Base-by-base conservation (phyloP, 2,888 invertebrate genomes). In the Nesidiocoris tenuis region DNA sequence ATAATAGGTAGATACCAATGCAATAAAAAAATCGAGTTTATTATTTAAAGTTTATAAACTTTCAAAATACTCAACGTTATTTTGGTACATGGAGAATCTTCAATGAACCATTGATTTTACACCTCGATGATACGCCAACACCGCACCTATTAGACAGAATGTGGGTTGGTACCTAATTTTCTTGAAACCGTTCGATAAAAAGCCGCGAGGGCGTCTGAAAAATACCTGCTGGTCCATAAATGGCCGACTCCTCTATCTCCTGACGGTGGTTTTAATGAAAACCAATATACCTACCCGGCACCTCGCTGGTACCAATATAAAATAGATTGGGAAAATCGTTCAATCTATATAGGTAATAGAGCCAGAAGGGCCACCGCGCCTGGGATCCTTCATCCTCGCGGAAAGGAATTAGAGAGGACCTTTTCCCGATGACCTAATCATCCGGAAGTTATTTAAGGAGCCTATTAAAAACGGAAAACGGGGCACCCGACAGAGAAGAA, bases 371-470 rank as follows among this genome's bases (percentile, higher is more conserved):
- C 39, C 12, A 39, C 39, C n/a, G n/a, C n/a, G n/a, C n/a, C n/a
- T 39, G 39, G 39, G 39, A 39, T 7, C 39, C 39, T 39, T 39
- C 39, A 39, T 39, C 3, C 39, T 12, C n/a, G n/a, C 39, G 39
- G 39, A 59, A 59, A n/a, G 59, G 19, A 59, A 59, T 59, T 59
- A 18, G 59, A 21, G 63, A 61, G 17, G 72, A 70, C 56, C 61
- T 23, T 61, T 63, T 72, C 61, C 61, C 61, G 72, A 72, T 72
- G 72, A 63, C 72, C 72, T 63, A 72, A 72, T 72, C 72, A 72
- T 21, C 63, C 72, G 72, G 72, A 72, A 72, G 72, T 72, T 72
- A 72, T 72, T 63, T 56, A 39, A 72, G 72, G 61, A 72, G 72
- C 72, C 72, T 54, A 72, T 72, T 72, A 72, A 63, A 70, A 39